These are phyloP conservation scores for Laticauda laticaudata DNA, from an alignment of 2,113 vertebrate genomes.

Conservation along the genomic window DNA sequence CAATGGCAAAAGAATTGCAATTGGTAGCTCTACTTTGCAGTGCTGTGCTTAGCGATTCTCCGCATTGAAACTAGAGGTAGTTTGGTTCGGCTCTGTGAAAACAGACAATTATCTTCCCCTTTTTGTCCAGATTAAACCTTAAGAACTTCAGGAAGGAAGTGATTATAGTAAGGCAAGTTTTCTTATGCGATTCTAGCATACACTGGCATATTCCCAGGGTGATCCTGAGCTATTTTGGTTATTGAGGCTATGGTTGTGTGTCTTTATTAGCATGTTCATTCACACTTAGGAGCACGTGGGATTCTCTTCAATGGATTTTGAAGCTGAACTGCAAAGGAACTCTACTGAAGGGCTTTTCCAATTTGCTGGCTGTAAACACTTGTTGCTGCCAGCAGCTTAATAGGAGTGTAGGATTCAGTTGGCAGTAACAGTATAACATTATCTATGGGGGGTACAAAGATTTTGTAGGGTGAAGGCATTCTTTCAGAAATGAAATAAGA, in stretches of 20 bases:
- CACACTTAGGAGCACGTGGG: neutral
- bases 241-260: neutral
- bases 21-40: neutral
- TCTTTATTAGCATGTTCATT: neutral
- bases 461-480: neutral
- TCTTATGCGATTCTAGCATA: neutral
- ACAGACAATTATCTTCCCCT: neutral
- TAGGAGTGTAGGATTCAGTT: neutral
- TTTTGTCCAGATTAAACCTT: neutral
- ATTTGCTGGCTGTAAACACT: neutral
- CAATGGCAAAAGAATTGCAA: neutral
- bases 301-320: neutral
- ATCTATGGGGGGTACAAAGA: neutral
- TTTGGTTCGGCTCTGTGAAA: neutral
- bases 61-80: neutral
- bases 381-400: neutral
- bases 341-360: neutral
- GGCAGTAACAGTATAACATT: neutral
- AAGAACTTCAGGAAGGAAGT: neutral
- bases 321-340: neutral
- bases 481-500: neutral
- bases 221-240: neutral
- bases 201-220: neutral
- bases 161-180: neutral
- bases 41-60: neutral